Conservation (phyloP, 2,113 vertebrate species). For the Heterochromis multidens region DNA sequence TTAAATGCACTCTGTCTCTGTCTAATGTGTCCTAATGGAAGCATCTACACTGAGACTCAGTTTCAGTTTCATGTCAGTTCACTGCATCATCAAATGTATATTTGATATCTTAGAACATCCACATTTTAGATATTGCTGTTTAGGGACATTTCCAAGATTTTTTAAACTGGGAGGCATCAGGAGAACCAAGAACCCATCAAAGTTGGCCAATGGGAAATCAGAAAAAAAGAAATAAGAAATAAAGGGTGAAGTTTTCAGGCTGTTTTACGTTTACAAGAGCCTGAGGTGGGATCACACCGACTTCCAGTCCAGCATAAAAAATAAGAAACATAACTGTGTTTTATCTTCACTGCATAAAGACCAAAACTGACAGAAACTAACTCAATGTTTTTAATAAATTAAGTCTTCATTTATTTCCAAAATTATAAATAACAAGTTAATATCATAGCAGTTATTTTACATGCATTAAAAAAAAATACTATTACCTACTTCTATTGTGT, state of each 20-base stretch:
- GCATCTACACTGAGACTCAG: not conserved
- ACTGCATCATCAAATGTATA: not conserved
- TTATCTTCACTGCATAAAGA: not conserved
- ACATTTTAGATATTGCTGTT: not conserved
- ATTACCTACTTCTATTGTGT: rapidly evolving
- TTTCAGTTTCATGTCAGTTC: not conserved
- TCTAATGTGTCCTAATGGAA: too few species aligned
- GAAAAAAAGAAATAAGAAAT: not conserved
- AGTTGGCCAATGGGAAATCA: not conserved
- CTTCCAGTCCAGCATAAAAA: too few species aligned
- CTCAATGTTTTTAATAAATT: not conserved
- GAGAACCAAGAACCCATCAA: not conserved
- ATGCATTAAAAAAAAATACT: rapidly evolving
- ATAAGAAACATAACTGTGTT: too few species aligned
- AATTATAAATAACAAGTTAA: not conserved
- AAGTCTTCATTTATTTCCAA: not conserved
- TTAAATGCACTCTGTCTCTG: too few species aligned
- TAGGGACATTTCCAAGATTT: not conserved
- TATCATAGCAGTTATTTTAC: not conserved
- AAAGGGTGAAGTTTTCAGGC: not conserved
- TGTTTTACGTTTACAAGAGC: not conserved
- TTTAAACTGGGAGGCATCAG: not conserved
- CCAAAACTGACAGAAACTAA: too few species aligned
- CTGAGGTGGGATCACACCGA: not conserved
- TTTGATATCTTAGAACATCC: not conserved